These are phyloP conservation scores for Meiosimyza decipiens DNA, from an alignment of 2,888 invertebrate species.

Conservation along the genomic window DNA sequence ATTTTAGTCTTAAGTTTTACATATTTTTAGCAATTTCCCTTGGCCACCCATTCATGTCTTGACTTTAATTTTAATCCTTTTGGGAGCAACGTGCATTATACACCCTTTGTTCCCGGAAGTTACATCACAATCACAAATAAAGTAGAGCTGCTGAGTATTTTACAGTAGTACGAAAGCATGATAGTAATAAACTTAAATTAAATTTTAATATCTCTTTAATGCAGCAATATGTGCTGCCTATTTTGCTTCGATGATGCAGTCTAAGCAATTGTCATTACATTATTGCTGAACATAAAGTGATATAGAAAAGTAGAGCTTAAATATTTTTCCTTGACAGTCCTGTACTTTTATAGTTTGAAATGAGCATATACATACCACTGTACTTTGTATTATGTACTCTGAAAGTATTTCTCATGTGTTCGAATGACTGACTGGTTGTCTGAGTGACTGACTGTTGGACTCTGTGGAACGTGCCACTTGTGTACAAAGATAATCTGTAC, in stretches of 20 bases:
- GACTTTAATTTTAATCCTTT: constrained; percentile 27
- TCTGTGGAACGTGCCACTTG: constrained; percentile 19
- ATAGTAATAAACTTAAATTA: too few relatives aligned
- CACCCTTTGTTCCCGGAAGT: neutral
- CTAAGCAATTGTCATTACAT: too few relatives aligned
- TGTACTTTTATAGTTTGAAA: too few relatives aligned
- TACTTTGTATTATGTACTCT: neutral
- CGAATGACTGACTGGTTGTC: constrained; percentile 10
- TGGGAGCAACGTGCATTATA: constrained; percentile 3
- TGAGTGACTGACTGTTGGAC: constrained; percentile 16
- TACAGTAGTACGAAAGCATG: too few relatives aligned
- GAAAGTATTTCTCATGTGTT: constrained; percentile 9
- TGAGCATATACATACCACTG: too few relatives aligned
- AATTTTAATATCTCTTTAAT: too few relatives aligned
- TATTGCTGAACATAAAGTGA: too few relatives aligned
- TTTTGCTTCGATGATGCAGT: too few relatives aligned
- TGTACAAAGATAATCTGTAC: neutral
- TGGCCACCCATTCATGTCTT: neutral
- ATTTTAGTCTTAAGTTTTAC: neutral
- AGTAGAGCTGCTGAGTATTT: neutral
- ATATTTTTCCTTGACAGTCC: too few relatives aligned
- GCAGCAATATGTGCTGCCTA: too few relatives aligned
- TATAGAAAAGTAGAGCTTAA: too few relatives aligned
- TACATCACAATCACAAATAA: constrained; percentile 5
- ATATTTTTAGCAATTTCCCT: constrained; percentile 13